Base-by-base conservation (phyloP, 2,888 invertebrate species). In the Ceraclea dissimilis region DNA sequence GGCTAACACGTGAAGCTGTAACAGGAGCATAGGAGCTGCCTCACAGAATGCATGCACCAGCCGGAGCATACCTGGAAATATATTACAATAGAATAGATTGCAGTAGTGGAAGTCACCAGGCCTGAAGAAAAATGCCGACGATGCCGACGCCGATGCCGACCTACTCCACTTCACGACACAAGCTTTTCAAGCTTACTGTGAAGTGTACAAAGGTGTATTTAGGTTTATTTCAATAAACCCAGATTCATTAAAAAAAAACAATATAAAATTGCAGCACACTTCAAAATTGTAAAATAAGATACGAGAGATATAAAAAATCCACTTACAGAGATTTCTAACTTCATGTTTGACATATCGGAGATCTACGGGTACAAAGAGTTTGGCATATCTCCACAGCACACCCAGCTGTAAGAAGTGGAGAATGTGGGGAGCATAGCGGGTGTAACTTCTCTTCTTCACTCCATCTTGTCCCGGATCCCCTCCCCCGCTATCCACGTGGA, bases 31-130 rank as follows among this genome's bases (percentile, higher is more conserved):
- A 1, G 93, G 93, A 6, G 91, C 89, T 16, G 92, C 91, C 69
- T 92, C 88, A 66, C 90, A 84, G 70, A 93, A 93, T 16, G 90
- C 92, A 71, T 93, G 93, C 39, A 93, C 83, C 62, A 93, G 71
- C 2, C 93, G 79, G 20, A 93, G 76, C 75, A 93, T 86, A 66
- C 88, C 78, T 78, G 51, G 21, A 62, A 57, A 51, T 26, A 47
- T 20, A 46, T n/a, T 19, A 46, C n/a, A n/a, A n/a, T n/a, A 44
- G 13, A 13, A 6, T 11, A 11, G 5, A 44, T 44, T 44, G 5
- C 11, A 44, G 44, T 31, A 31, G 31, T 31, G 31, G 31, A n/a
- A n/a, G n/a, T n/a, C n/a, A n/a, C n/a, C n/a, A n/a, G n/a, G n/a
- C n/a, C n/a, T n/a, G n/a, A n/a, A n/a, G n/a, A n/a, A n/a, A n/a